Base-by-base conservation (phyloP, 2,888 invertebrate species). In the Lissocephala sabroskyi region DNA sequence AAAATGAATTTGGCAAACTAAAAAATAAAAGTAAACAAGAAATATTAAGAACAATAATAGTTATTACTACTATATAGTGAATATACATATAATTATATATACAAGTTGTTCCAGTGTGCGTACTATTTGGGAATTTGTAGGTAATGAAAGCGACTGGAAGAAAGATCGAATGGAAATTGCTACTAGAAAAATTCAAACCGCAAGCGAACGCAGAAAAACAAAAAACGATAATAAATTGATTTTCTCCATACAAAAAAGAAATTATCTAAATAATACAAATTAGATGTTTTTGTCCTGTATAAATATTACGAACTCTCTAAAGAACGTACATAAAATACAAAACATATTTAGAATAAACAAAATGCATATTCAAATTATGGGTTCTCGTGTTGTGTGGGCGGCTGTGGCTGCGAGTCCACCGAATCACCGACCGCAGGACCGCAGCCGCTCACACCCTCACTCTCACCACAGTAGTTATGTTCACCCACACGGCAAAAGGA, bases 1-100 rank as follows among this genome's bases (percentile, higher is more conserved):
- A 23, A 23, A 23, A 3, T 23, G 53, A 68, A 53, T 68, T 61
- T 57, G 59, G 55, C 56, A 43, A 43, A 19, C 18, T 19, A 32
- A 41, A 41, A 41, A 5, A 26, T 26, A 10, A 58, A 59, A 61
- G 65, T 65, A 76, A 62, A 23, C 66, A 70, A 63, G 77, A 80
- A 81, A 79, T 83, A 83, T 83, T 82, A 83, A 83, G 82, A 82
- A 82, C 82, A 82, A 82, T 82, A 82, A 82, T 82, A 82, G 82
- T 81, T 83, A 82, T 82, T 82, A 82, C 82, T 82, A 82, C 81
- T 42, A 40, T 39, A 44, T 39, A 75, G 71, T 70, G 71, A 58
- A 68, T 64, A 64, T 62, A 66, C 52, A 47, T 43, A 56, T 42
- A 47, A 13, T 35, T 41, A 56, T 33, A 49, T 41, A 51, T 41